Evolutionary conservation across 2,888 invertebrate genomes (phyloP).

Genomic region (Strigamia crassipes): DNA sequence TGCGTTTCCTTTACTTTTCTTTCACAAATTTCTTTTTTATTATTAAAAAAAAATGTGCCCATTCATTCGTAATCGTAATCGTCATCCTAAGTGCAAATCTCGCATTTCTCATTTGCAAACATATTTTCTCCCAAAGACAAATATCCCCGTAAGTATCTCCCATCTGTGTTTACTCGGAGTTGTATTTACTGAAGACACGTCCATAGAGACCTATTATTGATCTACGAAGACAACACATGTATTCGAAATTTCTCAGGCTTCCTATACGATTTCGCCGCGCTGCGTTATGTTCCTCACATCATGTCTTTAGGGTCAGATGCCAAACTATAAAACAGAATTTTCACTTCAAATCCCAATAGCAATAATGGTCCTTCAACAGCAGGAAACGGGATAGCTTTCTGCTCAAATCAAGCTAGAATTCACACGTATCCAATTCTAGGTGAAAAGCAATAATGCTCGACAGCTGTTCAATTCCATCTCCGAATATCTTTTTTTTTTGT

Average conservation of each 20-base stretch:
- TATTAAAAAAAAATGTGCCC: no score
- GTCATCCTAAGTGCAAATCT: neutral
- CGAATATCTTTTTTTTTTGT: neutral
- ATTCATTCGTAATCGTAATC: neutral
- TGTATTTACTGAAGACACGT: neutral
- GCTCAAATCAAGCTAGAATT: neutral
- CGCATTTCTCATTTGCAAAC: neutral
- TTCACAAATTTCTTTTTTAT: neutral
- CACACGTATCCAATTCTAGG: slow-evolving; percentile 10
- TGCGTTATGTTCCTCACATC: slow-evolving; percentile 13
- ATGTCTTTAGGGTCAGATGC: slow-evolving; percentile 25
- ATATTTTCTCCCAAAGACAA: neutral
- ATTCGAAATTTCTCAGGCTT: neutral
- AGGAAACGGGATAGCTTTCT: neutral
- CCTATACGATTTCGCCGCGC: neutral
- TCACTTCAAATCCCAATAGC: slow-evolving; percentile 39
- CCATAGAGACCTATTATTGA: slow-evolving; percentile 26
- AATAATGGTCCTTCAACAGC: neutral
- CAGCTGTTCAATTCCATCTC: neutral
- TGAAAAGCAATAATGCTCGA: neutral
- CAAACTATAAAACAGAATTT: slow-evolving; percentile 32
- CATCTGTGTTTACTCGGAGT: slow-evolving; percentile 5
- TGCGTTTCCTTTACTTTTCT: neutral
- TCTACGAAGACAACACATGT: neutral
- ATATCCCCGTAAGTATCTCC: neutral